A percentile compares a stretch with the other conserved stretches of the same genome.
Evolutionary conservation across 2,113 vertebrate genomes (phyloP).

Genomic region (Nansenia antarctica): DNA sequence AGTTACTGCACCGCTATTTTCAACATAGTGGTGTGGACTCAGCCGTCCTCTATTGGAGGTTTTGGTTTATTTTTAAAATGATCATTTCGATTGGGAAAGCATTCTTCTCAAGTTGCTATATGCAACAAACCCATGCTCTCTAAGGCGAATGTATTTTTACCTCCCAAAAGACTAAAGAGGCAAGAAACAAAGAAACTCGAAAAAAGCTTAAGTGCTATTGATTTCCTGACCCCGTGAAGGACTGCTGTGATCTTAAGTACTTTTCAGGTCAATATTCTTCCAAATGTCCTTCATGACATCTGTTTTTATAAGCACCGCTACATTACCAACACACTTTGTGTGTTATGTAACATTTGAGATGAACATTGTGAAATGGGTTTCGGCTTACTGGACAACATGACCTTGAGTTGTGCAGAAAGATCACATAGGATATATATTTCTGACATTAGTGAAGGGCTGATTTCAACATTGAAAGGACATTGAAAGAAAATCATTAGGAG

Average conservation of each 20-base stretch:
- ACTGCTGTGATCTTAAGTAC: conserved; percentile 5
- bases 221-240: conserved; percentile 36
- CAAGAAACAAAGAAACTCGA: conserved; percentile 4
- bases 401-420: too few relatives aligned
- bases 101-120: too few relatives aligned
- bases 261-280: conserved; percentile 14
- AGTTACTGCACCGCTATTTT: conserved; percentile 54
- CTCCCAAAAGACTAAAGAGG: too few relatives aligned
- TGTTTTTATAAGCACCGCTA: not conserved
- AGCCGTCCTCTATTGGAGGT: conserved; percentile 10
- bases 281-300: conserved; percentile 42
- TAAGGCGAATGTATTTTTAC: too few relatives aligned
- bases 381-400: not conserved
- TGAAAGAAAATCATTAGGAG: conserved; percentile 34
- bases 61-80: not conserved
- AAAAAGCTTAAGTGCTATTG: conserved; percentile 35
- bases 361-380: not conserved
- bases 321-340: not conserved
- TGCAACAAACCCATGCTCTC: too few relatives aligned
- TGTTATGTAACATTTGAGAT: not conserved
- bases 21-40: conserved; percentile 32
- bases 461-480: too few relatives aligned
- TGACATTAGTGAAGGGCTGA: too few relatives aligned
- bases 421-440: too few relatives aligned
- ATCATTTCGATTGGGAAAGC: too few relatives aligned